Evolutionary conservation across 2,888 invertebrate species (phyloP), one percentile per base, ranked within the genome.

Genomic region (Parnassius apollo): DNA sequence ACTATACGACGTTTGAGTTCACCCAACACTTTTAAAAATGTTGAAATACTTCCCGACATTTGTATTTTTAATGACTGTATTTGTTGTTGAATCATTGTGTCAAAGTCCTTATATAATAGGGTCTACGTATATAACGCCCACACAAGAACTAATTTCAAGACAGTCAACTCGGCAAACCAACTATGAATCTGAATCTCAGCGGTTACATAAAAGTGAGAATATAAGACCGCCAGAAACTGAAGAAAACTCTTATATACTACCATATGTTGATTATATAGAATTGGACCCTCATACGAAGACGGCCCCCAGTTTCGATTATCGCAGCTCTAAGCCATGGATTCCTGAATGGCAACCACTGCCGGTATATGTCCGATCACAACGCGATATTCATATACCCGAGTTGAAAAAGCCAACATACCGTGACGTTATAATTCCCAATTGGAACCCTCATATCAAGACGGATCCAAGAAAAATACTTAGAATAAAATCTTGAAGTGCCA

Each of bases 361-460:
- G 2, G 63, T 69, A 48, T 68, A 68, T 46, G 69, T 51, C 18
- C 63, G 59, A 58, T 55, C 56, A 53, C 63, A 60, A n/a, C 67
- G 64, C 49, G 66, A 62, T 45, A 8, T 65, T 66, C 66, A 72
- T 61, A 64, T 75, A 9, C 65, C 73, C 42, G 71, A 68, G 44
- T 9, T 74, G 2, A 71, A 65, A 50, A 76, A 76, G 58, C 77
- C 78, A 0, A 71, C 72, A 1, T 73, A 80, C 59, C 71, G 71
- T 50, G 74, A 77, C 62, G 72, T 80, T 9, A 67, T 77, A 4
- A 75, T 81, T 53, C 76, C 81, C 0, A 81, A 80, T 46, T 82
- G 79, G 79, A 81, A 81, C 59, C 81, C 81, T 0, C 62, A 82
- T 54, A 77, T 71, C 9, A 74, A 67, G 50, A 76, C 72, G 1